phyloP scores from a whole-genome alignment of 2,113 vertebrate species.

The Nibea coibor region DNA sequence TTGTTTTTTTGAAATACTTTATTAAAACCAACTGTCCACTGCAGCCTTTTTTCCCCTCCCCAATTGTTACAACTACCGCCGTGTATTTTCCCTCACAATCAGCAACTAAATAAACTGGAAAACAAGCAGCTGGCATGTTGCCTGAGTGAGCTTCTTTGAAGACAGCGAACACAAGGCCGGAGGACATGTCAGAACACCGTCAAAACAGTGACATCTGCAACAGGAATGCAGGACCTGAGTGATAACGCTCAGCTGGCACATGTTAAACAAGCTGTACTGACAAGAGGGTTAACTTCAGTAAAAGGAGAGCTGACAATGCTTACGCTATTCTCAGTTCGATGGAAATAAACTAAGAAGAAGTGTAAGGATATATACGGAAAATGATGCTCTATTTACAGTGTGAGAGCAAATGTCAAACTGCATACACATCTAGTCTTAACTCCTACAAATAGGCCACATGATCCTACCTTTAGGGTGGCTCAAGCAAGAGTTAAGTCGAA shows the following conservation, averaged over 20 bases:
- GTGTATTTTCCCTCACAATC: constrained; percentile 26
- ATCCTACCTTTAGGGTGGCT: constrained; percentile 9
- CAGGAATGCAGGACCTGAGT: constrained; percentile 76
- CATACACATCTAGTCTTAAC: constrained; percentile 24
- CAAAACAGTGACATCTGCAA: constrained; percentile 69
- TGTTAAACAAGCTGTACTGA: constrained; percentile 73
- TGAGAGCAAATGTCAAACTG: constrained; percentile 47
- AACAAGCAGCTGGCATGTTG: constrained; percentile 52
- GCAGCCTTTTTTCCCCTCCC: not conserved
- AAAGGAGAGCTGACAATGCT: constrained; percentile 16
- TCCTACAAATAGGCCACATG: constrained; percentile 16
- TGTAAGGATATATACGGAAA: not conserved
- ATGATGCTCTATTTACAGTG: constrained; percentile 35
- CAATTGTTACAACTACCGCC: not conserved
- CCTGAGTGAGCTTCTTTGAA: constrained; percentile 60
- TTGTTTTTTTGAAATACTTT: not conserved
- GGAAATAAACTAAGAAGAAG: constrained; percentile 20
- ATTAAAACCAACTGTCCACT: constrained; percentile 49
- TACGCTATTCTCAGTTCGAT: constrained; percentile 25
- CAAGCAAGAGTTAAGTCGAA: not conserved
- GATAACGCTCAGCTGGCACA: constrained; percentile 71
- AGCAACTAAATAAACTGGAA: constrained; percentile 29
- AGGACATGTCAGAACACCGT: constrained; percentile 68
- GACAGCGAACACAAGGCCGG: constrained; percentile 53
- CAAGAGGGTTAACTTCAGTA: constrained; percentile 44